Base-by-base conservation (phyloP, 1,140 invertebrate genomes). In the Lordiphosa mommai region DNA sequence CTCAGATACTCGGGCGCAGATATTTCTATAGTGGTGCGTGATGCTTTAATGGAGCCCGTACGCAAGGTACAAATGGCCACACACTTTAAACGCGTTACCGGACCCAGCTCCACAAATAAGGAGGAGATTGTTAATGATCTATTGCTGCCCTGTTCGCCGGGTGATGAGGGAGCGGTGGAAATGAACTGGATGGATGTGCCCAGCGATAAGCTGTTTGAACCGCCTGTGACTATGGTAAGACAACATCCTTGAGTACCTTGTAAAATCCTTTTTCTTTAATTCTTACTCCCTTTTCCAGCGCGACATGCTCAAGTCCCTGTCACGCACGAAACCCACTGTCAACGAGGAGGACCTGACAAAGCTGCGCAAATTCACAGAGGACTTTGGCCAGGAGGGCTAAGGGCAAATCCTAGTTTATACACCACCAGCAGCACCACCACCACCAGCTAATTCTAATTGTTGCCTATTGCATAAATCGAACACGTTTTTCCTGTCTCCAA, bases 21-120 rank as follows among this genome's bases (percentile, higher is more conserved):
- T 92, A 99, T 99, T 66, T 96, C 95, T 88, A 97, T 99, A 89
- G 95, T 99, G 34, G 98, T 99, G 1, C 91, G 98, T 56, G 99
- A 99, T 91, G 97, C 99, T 4, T 90, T 99, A 1, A 99, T 99
- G 98, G 97, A 99, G 85, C 99, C 99, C 3, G 97, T 99, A 0
- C 92, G 98, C 55, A 98, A 99, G 92, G 97, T 99, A 0, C 99
- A 99, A 90, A 97, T 94, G 2, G 98, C 99, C 1, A 99, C 99
- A 29, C 88, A 89, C 32, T 89, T 89, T 20, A 89, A 89, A 49
- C 93, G 92, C 88, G 93, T 98, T 1, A 89, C 92, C 38, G 98
- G 97, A 8, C 97, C 97, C 1, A 97, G 94, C 51, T 94, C 95
- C 7, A 91, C 91, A 20, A 94, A 99, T 89, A 95, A 95, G 13